Evolutionary conservation across 1,140 invertebrate genomes (phyloP).

Genomic region (Saccostrea cuccullata): DNA sequence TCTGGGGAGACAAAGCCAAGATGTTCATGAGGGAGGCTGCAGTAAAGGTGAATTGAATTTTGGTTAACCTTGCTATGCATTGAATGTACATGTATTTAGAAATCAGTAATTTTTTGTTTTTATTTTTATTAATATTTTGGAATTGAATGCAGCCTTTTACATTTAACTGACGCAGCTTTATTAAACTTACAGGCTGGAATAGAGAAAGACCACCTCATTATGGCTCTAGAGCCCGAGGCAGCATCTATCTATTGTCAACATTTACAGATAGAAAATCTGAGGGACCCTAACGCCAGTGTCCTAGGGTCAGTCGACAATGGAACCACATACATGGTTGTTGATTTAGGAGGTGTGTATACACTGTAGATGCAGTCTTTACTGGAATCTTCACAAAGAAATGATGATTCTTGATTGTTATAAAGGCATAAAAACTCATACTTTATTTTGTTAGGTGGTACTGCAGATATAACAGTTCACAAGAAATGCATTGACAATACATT

Average conservation of each 20-base stretch:
- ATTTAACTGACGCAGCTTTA: too few relatives aligned
- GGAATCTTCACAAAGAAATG: background rate
- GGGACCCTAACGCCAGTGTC: background rate
- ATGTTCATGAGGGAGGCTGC: slow-evolving; percentile 7
- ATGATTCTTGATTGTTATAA: background rate
- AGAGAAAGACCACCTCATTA: slow-evolving; percentile 10
- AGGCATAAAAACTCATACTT: background rate
- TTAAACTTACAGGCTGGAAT: slow-evolving; percentile 1
- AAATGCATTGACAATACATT: slow-evolving; percentile 30
- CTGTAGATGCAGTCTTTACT: too few relatives aligned
- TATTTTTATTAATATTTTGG: too few relatives aligned
- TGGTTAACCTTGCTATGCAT: background rate
- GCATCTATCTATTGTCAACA: slow-evolving; percentile 37
- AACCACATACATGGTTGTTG: slow-evolving; percentile 68
- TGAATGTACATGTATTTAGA: too few relatives aligned
- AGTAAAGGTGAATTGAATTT: background rate
- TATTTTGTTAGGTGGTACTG: slow-evolving; percentile 52
- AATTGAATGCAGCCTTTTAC: too few relatives aligned
- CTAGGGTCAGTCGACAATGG: slow-evolving; percentile 50
- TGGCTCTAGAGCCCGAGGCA: slow-evolving; percentile 31
- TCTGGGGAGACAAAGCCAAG: background rate
- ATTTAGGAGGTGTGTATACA: slow-evolving; percentile 70
- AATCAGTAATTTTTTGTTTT: too few relatives aligned
- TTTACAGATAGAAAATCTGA: background rate
- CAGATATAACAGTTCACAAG: slow-evolving; percentile 57